Conservation (phyloP, 1,140 invertebrate genomes). For the Agrilus planipennis region DNA sequence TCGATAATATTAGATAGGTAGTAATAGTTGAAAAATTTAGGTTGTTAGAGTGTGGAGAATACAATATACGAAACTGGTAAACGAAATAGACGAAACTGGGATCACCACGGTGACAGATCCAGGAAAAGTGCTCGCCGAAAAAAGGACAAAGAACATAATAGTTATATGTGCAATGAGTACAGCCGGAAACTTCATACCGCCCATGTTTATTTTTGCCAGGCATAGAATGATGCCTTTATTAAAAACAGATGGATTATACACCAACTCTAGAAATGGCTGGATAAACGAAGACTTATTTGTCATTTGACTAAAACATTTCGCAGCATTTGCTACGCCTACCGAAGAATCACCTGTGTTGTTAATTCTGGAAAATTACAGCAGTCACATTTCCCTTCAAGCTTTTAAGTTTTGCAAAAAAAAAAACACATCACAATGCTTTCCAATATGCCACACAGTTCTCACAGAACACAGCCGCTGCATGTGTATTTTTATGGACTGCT, state of each 20-base stretch:
- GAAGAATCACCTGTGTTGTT: conserved; percentile 11
- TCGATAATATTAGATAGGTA: too few relatives aligned
- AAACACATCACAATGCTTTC: neutral
- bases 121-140: neutral
- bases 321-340: conserved; percentile 6
- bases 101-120: conserved; percentile 1
- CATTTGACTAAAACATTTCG: conserved; percentile 9
- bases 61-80: too few relatives aligned
- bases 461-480: too few relatives aligned
- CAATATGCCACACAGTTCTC: too few relatives aligned
- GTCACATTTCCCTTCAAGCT: conserved; percentile 7
- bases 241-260: neutral
- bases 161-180: conserved; percentile 6
- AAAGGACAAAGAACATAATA: conserved; percentile 11
- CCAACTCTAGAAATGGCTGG: conserved; percentile 5
- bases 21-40: too few relatives aligned
- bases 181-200: neutral
- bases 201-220: conserved; percentile 3
- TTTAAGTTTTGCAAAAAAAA: conserved; percentile 7
- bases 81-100: conserved; percentile 5
- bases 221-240: neutral
- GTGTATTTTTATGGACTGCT: neutral
- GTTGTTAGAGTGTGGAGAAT: too few relatives aligned
- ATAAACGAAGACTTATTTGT: conserved; percentile 10
- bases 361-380: conserved; percentile 7